These are phyloP conservation scores for Paratrypauchen microcephalus DNA, from an alignment of 2,797 vertebrate species.

Conservation along the genomic window DNA sequence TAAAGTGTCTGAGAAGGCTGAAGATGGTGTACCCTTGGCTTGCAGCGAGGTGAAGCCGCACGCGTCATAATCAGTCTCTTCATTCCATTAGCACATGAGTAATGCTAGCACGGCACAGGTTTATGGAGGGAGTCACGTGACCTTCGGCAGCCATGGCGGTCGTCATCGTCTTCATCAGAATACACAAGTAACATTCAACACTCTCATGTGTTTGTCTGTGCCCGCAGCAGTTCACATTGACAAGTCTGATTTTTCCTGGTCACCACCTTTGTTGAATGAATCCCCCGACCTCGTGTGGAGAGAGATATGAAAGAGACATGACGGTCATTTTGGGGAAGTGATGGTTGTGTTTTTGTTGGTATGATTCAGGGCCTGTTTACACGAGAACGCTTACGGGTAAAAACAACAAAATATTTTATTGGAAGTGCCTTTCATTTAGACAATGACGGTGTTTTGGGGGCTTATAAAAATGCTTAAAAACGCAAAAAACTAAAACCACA, in stretches of 20 bases:
- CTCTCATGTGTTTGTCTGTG: constrained; percentile 13
- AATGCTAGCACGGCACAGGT: constrained; percentile 38
- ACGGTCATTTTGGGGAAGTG: too few species aligned
- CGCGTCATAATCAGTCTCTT: constrained; percentile 36
- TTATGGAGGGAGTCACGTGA: constrained; percentile 23
- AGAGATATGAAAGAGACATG: too few species aligned
- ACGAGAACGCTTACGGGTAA: too few species aligned
- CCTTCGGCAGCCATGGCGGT: constrained; percentile 23
- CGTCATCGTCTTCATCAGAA: constrained; percentile 32
- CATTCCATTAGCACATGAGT: constrained; percentile 57
- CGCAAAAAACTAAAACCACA: too few species aligned
- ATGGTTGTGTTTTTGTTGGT: too few species aligned
- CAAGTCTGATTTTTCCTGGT: constrained; percentile 21
- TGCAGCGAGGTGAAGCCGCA: constrained; percentile 38
- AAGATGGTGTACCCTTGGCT: background rate
- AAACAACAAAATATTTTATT: too few species aligned
- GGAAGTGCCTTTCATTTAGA: too few species aligned
- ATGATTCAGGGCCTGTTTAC: too few species aligned
- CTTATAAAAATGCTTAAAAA: too few species aligned
- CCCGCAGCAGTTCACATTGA: constrained; percentile 16
- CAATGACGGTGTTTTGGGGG: too few species aligned
- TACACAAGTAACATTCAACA: constrained; percentile 21
- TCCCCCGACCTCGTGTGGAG: too few species aligned
- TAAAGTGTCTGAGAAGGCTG: background rate
- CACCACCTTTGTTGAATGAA: constrained; percentile 12